Evolutionary conservation across 2,113 vertebrate species (phyloP), one percentile per base, ranked within the genome.

Genomic region (Catharus bicknelli): DNA sequence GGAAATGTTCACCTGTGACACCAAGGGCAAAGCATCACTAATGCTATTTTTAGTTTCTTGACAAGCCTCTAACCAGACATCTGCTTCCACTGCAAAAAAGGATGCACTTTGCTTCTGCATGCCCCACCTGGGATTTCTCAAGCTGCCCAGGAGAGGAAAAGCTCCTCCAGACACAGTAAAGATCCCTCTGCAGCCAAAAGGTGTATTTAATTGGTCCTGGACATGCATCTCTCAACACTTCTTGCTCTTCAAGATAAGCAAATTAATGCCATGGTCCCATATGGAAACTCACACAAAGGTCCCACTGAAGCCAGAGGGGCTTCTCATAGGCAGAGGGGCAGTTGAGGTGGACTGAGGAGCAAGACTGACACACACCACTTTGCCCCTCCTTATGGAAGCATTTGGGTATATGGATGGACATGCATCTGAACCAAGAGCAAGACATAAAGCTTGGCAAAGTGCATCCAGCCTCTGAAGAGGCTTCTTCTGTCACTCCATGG

Each of bases 191-290:
- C 26, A 42, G 38, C 40, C 32, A 34, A 73, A 58, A 77, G 38
- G 14, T 0, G 0, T 26, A 45, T 30, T 83, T 47, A 88, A 58
- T 18, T 3, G 3, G 36, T 38, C 29, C 27, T 13, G 30, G 40
- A 30, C 1, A 0, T 13, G 21, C 2, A 3, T 20, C 18, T 67
- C 47, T 63, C 0, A 0, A 23, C 0, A 0, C 9, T 43, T 40
- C 54, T 30, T 50, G 59, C 66, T 68, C 73, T 50, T n/a, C n/a
- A 76, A 68, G 27, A 16, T 13, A 42, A 70, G 48, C 32, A 68
- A 45, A 59, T 32, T 25, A 58, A 63, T 5, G 16, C 30, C 77
- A 45, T 1, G 0, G 34, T 42, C n/a, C 45, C 1, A 0, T 2
- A 2, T 5, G 18, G 61, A 34, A 90, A 36, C 23, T 20, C 11